Evolutionary conservation across 2,113 vertebrate species (phyloP).

Genomic region (Neodon shergylaensis): DNA sequence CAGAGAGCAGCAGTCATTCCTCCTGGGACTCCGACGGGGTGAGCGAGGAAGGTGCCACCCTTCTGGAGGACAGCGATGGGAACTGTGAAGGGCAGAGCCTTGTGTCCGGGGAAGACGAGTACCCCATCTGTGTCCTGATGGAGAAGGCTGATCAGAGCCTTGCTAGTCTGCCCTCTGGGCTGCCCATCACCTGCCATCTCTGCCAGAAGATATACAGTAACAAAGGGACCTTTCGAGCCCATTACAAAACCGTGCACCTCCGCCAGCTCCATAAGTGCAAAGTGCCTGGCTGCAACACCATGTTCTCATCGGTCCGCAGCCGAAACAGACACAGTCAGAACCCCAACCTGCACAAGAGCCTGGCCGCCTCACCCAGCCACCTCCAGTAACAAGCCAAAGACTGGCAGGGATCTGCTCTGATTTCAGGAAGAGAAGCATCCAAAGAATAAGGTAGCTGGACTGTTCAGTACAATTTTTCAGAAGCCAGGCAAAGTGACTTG

Average conservation of each 20-base stretch:
- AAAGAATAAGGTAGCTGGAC: background rate
- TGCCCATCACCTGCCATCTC: slow-evolving; percentile 95
- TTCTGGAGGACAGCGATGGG: slow-evolving; percentile 93
- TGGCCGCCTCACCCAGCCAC: slow-evolving; percentile 82
- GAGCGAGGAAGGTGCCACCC: slow-evolving; percentile 90
- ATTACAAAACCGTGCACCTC: slow-evolving; percentile 98
- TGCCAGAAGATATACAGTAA: slow-evolving; percentile 98
- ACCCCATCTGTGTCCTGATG: slow-evolving; percentile 82
- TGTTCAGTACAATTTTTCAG: slow-evolving; percentile 63
- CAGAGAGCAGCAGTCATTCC: slow-evolving; percentile 88
- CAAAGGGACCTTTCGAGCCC: slow-evolving; percentile 97
- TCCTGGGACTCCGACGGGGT: slow-evolving; percentile 96
- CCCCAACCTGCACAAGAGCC: slow-evolving; percentile 96
- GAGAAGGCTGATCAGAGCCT: slow-evolving; percentile 86
- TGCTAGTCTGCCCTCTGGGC: slow-evolving; percentile 84
- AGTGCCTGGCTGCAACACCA: slow-evolving; percentile 94
- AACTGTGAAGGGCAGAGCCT: slow-evolving; percentile 88
- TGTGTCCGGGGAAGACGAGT: slow-evolving; percentile 84
- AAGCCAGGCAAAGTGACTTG: background rate
- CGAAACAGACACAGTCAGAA: slow-evolving; percentile 98
- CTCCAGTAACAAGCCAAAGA: slow-evolving; percentile 75
- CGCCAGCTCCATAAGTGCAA: slow-evolving; percentile 97
- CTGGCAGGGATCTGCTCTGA: slow-evolving; percentile 47
- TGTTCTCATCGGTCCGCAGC: slow-evolving; percentile 97
- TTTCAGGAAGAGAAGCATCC: slow-evolving; percentile 78